Evolutionary conservation across 2,888 invertebrate genomes (phyloP).

Genomic region (Aplocera efformata): DNA sequence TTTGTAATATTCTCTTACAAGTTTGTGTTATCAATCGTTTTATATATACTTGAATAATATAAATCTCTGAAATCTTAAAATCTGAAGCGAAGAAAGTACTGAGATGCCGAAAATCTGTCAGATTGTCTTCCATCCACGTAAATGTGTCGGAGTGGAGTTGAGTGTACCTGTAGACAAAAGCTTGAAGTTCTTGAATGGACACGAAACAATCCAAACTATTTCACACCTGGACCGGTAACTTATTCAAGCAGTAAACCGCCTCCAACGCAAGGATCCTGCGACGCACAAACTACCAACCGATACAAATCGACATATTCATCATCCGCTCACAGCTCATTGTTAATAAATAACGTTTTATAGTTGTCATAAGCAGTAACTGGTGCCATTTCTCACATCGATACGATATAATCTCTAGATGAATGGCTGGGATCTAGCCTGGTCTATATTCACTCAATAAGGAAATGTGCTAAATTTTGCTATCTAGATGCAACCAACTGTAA

Average conservation of each 20-base stretch:
- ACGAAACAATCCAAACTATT: slow-evolving; percentile 3
- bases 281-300: slow-evolving; percentile 33
- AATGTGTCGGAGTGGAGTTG: too few relatives aligned
- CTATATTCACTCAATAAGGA: slow-evolving; percentile 38
- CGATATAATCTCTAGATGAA: slow-evolving; percentile 25
- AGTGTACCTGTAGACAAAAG: too few relatives aligned
- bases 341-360: slow-evolving; percentile 51
- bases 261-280: slow-evolving; percentile 10
- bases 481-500: slow-evolving; percentile 31
- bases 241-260: slow-evolving; percentile 17
- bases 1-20: too few relatives aligned
- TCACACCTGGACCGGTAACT: slow-evolving; percentile 6
- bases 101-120: too few relatives aligned
- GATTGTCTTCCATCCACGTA: too few relatives aligned
- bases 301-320: slow-evolving; percentile 44
- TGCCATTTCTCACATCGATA: slow-evolving; percentile 44
- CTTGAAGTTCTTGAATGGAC: too few relatives aligned
- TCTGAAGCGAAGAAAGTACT: too few relatives aligned
- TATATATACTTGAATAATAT: too few relatives aligned
- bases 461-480: slow-evolving; percentile 30
- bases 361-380: slow-evolving; percentile 52
- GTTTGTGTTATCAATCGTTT: too few relatives aligned
- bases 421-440: slow-evolving; percentile 17
- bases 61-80: too few relatives aligned
- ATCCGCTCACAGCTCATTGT: slow-evolving; percentile 35